Base-by-base conservation (phyloP, 1,140 invertebrate genomes). In the Portunus trituberculatus region DNA sequence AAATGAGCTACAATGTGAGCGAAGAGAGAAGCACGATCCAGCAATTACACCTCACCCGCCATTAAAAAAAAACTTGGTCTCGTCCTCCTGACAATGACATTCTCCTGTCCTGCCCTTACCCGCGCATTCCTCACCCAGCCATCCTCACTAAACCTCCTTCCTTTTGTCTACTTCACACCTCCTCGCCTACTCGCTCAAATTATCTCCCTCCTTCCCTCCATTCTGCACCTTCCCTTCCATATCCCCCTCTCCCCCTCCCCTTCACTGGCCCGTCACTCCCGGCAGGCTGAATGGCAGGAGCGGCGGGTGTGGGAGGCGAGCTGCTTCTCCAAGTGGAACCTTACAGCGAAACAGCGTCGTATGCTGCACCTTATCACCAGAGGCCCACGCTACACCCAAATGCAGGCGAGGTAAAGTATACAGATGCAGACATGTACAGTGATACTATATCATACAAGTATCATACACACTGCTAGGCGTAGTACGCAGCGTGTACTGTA, bases 311-410 rank as follows among this genome's bases (percentile, higher is more conserved):
- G 6, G 76, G 76, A 84, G 39, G 67, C 92, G 8, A n/a, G 46
- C 32, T 48, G n/a, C 39, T n/a, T 84, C 45, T 28, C n/a, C 12
- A n/a, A 14, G 7, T 29, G 52, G 4, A 46, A 86, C 28, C 2
- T 28, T 6, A 32, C 28, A 6, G n/a, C 25, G 31, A 4, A 12
- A 25, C 52, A 89, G 25, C 48, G 52, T 20, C 93, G 93, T 20
- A 94, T 94, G 93, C 67, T 94, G 28, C 88, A 94, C 76, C 93
- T 91, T 25, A 94, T 94, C 88, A 48, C 88, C 3, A 46, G 93
- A 10, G 87, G 93, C 16, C 93, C 93, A 0, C 6, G 59, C 25
- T 94, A 94, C 93, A 82, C 87, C 8, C 0, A 0, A 4, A 25
- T 48, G 25, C 83, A 87, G 82, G 48, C 84, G 32, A 93, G 92